Percentiles rank a stretch among this genome's conserved stretches.
Evolutionary conservation across 2,113 vertebrate species (phyloP).

Genomic region (Myotis brandtii): DNA sequence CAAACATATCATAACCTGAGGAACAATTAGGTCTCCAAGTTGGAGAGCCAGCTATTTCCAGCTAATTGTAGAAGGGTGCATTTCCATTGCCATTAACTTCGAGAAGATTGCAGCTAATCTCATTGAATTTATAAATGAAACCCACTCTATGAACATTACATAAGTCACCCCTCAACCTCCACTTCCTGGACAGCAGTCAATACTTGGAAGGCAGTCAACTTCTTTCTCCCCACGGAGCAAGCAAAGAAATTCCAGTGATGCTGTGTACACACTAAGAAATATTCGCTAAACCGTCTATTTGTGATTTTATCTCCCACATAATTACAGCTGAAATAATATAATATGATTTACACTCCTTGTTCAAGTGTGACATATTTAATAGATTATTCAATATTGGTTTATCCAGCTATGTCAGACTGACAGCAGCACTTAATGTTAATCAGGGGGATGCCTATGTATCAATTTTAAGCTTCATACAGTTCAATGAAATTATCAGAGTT

Average conservation of each 20-base stretch:
- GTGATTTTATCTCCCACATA: constrained; percentile 83
- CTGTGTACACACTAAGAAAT: background rate
- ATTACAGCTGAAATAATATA: constrained; percentile 86
- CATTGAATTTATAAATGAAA: constrained; percentile 67
- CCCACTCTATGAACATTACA: constrained; percentile 6
- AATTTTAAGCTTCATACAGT: constrained; percentile 75
- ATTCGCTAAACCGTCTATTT: constrained; percentile 67
- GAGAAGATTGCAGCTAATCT: constrained; percentile 69
- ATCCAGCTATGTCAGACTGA: constrained; percentile 85
- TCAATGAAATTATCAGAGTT: constrained; percentile 83
- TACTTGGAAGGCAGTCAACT: constrained; percentile 69
- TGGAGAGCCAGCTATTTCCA: constrained; percentile 74
- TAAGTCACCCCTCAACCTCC: constrained; percentile 66
- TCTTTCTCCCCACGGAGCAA: background rate
- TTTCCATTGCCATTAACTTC: constrained; percentile 76
- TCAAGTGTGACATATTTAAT: constrained; percentile 85
- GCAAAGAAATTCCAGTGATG: constrained; percentile 11
- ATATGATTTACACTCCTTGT: constrained; percentile 81
- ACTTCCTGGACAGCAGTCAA: constrained; percentile 59
- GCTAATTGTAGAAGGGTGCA: constrained; percentile 76
- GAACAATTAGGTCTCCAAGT: constrained; percentile 76
- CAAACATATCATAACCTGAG: constrained; percentile 73
- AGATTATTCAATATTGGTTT: constrained; percentile 87
- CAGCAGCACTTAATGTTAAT: constrained; percentile 87
- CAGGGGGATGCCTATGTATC: constrained; percentile 81